A percentile compares a stretch with the other conserved stretches of the same genome.
These are phyloP conservation scores for Timandra comae DNA, from an alignment of 2,888 invertebrate genomes.

Conservation along the genomic window DNA sequence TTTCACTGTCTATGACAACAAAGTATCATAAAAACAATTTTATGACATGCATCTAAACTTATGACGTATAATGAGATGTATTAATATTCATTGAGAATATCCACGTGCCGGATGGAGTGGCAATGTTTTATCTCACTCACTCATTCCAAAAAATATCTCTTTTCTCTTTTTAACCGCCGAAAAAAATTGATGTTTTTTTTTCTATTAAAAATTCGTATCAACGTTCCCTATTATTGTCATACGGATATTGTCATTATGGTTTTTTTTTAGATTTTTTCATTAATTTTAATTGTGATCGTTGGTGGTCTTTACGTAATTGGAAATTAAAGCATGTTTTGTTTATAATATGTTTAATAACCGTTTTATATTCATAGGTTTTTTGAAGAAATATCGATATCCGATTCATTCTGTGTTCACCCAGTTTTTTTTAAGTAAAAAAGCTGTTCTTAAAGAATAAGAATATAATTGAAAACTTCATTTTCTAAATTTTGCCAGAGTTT, in stretches of 20 bases:
- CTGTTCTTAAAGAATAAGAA: too few species aligned
- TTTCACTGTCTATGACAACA: constrained; percentile 1
- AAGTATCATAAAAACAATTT: too few species aligned
- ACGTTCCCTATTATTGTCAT: constrained; percentile 22
- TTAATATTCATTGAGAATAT: constrained; percentile 48
- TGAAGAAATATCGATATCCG: too few species aligned
- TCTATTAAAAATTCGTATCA: constrained; percentile 27
- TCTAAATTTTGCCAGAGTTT: too few species aligned
- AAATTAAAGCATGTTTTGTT: neutral
- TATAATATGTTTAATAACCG: too few species aligned
- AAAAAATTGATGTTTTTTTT: constrained; percentile 27
- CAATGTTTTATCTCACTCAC: constrained; percentile 20
- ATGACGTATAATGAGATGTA: constrained; percentile 39
- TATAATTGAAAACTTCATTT: too few species aligned
- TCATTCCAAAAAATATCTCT: constrained; percentile 6
- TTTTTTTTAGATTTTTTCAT: constrained; percentile 11
- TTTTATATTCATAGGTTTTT: too few species aligned
- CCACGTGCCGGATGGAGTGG: constrained; percentile 40
- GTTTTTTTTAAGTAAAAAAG: too few species aligned
- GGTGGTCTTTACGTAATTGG: neutral
- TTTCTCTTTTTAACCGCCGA: constrained; percentile 26
- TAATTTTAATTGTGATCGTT: constrained; percentile 1
- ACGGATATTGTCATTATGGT: constrained; percentile 26
- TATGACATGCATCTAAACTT: too few species aligned
- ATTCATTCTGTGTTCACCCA: too few species aligned